phyloP scores from a whole-genome alignment of 2,888 invertebrate species.

The Pterostichus niger region DNA sequence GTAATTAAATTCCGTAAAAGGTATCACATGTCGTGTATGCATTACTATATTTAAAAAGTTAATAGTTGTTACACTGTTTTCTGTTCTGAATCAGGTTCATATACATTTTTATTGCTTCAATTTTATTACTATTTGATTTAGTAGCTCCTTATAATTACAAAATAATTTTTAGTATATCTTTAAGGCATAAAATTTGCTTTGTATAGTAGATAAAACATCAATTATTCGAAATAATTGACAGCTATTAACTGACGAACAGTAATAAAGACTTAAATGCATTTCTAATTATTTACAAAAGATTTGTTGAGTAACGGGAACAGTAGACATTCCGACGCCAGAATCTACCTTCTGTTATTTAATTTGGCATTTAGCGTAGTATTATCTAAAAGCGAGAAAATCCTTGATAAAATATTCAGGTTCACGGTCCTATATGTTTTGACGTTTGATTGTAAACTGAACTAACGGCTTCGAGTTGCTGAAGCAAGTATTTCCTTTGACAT shows the following conservation, averaged over 20 bases:
- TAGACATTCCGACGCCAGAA: conserved; percentile 4
- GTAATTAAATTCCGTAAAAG: too few species aligned
- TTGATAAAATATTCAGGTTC: conserved; percentile 7
- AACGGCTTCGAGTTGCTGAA: background rate
- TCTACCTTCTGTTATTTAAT: conserved; percentile 2
- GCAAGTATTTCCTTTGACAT: conserved; percentile 26
- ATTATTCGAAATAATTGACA: conserved; percentile 23
- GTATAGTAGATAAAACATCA: background rate
- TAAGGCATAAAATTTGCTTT: background rate
- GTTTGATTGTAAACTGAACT: background rate
- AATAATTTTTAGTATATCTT: conserved; percentile 4
- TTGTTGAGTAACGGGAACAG: background rate
- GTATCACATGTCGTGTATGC: too few species aligned
- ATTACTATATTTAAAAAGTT: too few species aligned
- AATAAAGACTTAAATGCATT: background rate
- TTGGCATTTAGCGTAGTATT: conserved; percentile 11
- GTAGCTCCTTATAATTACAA: background rate
- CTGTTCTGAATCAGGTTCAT: background rate
- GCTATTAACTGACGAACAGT: background rate
- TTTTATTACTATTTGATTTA: background rate
- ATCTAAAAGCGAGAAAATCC: conserved; percentile 18
- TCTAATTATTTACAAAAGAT: conserved; percentile 27
- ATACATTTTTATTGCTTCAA: background rate
- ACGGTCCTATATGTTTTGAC: background rate
- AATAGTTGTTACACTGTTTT: too few species aligned